These are phyloP conservation scores for Temnothorax rugatulus DNA, from an alignment of 2,888 invertebrate species.

Conservation along the genomic window DNA sequence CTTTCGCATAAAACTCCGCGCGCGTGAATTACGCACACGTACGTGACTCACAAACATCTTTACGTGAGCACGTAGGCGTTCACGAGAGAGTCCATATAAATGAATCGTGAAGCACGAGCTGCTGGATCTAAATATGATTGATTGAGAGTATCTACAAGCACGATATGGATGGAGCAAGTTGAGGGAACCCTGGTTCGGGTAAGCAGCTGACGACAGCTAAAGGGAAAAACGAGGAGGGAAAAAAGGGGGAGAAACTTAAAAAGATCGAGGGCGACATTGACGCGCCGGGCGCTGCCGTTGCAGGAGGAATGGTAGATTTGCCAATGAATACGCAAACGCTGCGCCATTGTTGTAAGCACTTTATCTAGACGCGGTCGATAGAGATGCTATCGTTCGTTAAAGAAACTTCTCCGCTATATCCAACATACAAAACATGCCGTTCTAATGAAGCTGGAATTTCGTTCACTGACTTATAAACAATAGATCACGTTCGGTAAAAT, in stretches of 20 bases:
- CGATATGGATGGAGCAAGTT: constrained; percentile 77
- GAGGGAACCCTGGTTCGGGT: constrained; percentile 43
- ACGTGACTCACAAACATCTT: background rate
- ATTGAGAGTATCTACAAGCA: constrained; percentile 78
- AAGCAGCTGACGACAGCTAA: constrained; percentile 63
- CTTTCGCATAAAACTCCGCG: background rate
- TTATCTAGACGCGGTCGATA: constrained; percentile 24
- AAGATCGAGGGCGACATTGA: constrained; percentile 73
- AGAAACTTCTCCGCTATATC: background rate
- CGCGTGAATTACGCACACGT: constrained; percentile 5
- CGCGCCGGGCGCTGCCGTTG: constrained; percentile 55
- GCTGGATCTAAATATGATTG: constrained; percentile 83
- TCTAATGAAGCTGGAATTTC: background rate
- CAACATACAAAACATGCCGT: background rate
- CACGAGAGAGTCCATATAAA: constrained; percentile 56
- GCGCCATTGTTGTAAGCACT: constrained; percentile 33
- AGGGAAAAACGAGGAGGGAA: constrained; percentile 24
- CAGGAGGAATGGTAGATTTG: constrained; percentile 54
- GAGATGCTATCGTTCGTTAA: background rate
- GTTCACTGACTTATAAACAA: background rate
- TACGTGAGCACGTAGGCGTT: constrained; percentile 24
- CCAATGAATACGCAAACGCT: constrained; percentile 54
- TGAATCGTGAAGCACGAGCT: constrained; percentile 60
- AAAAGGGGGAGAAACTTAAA: constrained; percentile 65
- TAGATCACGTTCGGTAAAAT: background rate